Conservation (phyloP, 2,888 invertebrate species). For the Eristalinus sepulchralis region DNA sequence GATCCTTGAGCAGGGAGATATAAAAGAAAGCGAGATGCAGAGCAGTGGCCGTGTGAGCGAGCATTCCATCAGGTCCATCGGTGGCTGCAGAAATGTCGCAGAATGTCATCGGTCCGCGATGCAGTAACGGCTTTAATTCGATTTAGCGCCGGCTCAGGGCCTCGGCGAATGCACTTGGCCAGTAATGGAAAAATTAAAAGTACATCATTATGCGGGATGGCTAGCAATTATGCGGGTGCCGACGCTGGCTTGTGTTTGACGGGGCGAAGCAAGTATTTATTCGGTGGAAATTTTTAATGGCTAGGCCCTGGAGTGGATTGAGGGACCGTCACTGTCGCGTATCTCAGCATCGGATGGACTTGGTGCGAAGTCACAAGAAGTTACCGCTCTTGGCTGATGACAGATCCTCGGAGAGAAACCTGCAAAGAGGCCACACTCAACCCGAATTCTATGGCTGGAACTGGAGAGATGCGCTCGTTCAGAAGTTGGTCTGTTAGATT, state of each 20-base stretch:
- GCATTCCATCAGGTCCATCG: not conserved
- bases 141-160: slow-evolving; percentile 24
- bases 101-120: slow-evolving; percentile 41
- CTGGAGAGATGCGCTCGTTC: not conserved
- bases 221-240: slow-evolving; percentile 31
- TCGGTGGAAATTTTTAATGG: slow-evolving; percentile 59
- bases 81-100: not conserved
- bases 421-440: not conserved
- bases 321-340: not conserved
- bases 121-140: slow-evolving; percentile 31
- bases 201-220: slow-evolving; percentile 38
- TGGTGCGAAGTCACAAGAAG: not conserved
- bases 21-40: not conserved
- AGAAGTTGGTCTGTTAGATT: not conserved
- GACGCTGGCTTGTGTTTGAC: slow-evolving; percentile 19
- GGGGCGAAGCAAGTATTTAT: slow-evolving; percentile 44
- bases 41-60: not conserved
- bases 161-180: slow-evolving; percentile 47
- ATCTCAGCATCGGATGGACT: not conserved
- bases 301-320: not conserved
- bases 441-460: not conserved
- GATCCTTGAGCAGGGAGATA: not conserved
- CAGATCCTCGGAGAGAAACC: not conserved
- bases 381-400: not conserved
- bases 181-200: slow-evolving; percentile 55